Evolutionary conservation across 2,888 invertebrate genomes (phyloP), one percentile per base, ranked within the genome.

Genomic region (Tetanocera ferruginea): DNA sequence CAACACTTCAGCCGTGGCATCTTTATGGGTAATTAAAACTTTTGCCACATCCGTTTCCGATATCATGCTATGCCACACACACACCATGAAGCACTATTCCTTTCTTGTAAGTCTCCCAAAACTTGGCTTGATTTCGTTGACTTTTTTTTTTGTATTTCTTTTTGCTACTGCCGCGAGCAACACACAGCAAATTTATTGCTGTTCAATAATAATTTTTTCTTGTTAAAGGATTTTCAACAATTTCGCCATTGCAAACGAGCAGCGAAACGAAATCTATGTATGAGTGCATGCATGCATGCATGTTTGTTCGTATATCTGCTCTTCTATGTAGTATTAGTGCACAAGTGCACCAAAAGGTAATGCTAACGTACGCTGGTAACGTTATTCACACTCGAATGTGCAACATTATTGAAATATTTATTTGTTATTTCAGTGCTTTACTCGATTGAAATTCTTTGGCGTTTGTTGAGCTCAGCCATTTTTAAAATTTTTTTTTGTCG

Each of bases 21-120:
- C 86, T 87, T 87, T 86, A 87, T 87, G 87, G 87, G 86, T 87
- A 87, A 87, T 87, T 87, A 87, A 87, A 87, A 87, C 84, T 87
- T 87, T 87, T 85, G 55, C 84, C 85, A 84, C 85, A 86, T 87
- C 86, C 80, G 81, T 80, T 81, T 76, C 79, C 9, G n/a, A 19
- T 37, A 37, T 14, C 34, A 14, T 17, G 23, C 25, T 51, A 17
- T 51, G 8, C 51, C 51, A 9, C 25, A 5, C 49, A 28, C 51
- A 9, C 25, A 5, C 49, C 49, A 19, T 9, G 25, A 19, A 28
- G 11, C 67, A 23, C 25, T n/a, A 28, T 28, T 64, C n/a, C 64
- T 14, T 64, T 64, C 34, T n/a, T 2, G 64, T 31, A 28, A 28
- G 2, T 25, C 6, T 43, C 6, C 23, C 5, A n/a, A 73, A 62